A percentile compares a stretch with the other conserved stretches of the same genome.
phyloP scores from a whole-genome alignment of 1,140 invertebrate species.

The Matsumurasca onukii region DNA sequence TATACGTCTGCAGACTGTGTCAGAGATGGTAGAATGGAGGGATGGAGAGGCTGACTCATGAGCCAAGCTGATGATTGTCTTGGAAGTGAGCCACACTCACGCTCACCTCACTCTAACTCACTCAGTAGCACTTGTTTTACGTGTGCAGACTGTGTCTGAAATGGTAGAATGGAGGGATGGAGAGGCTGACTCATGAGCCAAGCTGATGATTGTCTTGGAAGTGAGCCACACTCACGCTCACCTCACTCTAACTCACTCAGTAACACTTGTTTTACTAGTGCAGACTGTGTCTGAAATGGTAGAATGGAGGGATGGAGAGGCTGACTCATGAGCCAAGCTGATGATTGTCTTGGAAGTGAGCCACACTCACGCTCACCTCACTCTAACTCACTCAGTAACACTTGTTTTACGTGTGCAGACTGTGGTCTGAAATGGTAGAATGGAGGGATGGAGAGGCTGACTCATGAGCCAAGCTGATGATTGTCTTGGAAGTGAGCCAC shows the following conservation, averaged over 20 bases:
- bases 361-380: background rate
- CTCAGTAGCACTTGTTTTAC: too few relatives aligned
- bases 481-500: background rate
- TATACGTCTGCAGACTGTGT: too few relatives aligned
- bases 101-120: background rate
- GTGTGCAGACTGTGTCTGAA: background rate
- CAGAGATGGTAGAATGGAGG: background rate
- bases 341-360: background rate
- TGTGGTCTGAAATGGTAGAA: too few relatives aligned
- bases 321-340: too few relatives aligned
- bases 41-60: background rate
- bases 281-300: too few relatives aligned
- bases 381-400: too few relatives aligned
- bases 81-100: conserved; percentile 6
- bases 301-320: too few relatives aligned
- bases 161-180: background rate
- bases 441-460: too few relatives aligned
- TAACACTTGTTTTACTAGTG: too few relatives aligned
- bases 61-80: background rate
- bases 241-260: background rate
- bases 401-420: too few relatives aligned
- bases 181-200: background rate
- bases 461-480: too few relatives aligned
- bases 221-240: background rate
- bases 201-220: background rate